Evolutionary conservation across 2,888 invertebrate species (phyloP).

Genomic region (Willowsia nigromaculata): DNA sequence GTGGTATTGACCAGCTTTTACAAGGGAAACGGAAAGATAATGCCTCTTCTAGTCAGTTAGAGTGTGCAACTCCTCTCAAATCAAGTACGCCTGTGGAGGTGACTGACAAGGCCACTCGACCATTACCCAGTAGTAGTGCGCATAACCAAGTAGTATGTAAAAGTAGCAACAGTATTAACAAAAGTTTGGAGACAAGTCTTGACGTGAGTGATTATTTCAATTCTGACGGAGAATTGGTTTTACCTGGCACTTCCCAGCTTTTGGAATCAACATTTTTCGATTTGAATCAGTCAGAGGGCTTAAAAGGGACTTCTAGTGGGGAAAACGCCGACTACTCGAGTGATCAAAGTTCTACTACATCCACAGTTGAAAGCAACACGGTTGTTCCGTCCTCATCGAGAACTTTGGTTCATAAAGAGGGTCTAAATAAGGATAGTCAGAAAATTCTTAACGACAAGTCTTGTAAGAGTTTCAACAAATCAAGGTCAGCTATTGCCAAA

Average conservation of each 20-base stretch:
- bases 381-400: constrained; percentile 7
- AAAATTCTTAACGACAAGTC: constrained; percentile 3
- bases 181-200: not conserved
- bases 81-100: not conserved
- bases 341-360: not conserved
- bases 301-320: constrained; percentile 18
- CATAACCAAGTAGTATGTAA: not conserved
- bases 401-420: not conserved
- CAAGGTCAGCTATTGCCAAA: not conserved
- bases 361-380: constrained; percentile 44
- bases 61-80: not conserved
- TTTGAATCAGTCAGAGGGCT: not conserved
- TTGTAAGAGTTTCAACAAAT: not conserved
- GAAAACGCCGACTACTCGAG: constrained; percentile 27
- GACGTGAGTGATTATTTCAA: constrained; percentile 74
- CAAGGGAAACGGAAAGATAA: constrained; percentile 29
- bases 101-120: not conserved
- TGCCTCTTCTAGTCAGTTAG: constrained; percentile 33
- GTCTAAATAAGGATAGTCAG: not conserved
- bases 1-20: constrained; percentile 67
- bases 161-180: not conserved
- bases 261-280: constrained; percentile 35
- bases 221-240: constrained; percentile 70
- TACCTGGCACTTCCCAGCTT: constrained; percentile 68
- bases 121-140: not conserved